Base-by-base conservation (phyloP, 2,888 invertebrate genomes). In the Drosophila pseudotalamancana region DNA sequence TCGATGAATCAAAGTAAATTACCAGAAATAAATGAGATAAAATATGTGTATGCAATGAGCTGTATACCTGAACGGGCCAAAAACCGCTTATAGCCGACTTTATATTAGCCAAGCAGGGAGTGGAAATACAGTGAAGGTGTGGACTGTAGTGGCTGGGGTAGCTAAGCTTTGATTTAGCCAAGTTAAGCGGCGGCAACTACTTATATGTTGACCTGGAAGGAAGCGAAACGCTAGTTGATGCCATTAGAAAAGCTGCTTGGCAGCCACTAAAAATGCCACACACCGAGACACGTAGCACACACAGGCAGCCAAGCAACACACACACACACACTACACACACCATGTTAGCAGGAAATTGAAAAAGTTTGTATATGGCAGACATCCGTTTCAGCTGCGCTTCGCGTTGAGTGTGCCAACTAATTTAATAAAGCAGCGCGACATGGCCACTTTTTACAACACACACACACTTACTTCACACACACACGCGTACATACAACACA, bases 1-100 rank as follows among this genome's bases (percentile, higher is more conserved):
- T 87, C 87, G 82, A 83, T 83, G 87, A 87, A 87, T 83, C 83
- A 83, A 85, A 83, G 87, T 82, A 83, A 83, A 83, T 83, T 83
- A 87, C 87, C 79, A 83, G 82, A 83, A 83, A 82, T 83, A 78
- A 87, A 83, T 83, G 86, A 82, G 83, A 83, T 83, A 87, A 78
- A 81, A 74, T 87, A 73, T 83, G 66, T 81, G 64, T 69, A 12
- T 60, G 40, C 16, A 49, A 29, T 63, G 35, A 48, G 51, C 35
- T 19, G 23, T 35, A 51, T 63, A 72, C 71, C 72, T 75, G 59
- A 6, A 18, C 50, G 40, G 35, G 42, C 5, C n/a, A 67, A 14
- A n/a, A 40, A 8, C 23, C n/a, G 31, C 34, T 55, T 55, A 56
- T 16, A 2, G 21, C 8, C 55, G 32, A 21, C 27, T 21, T 3